Conservation (phyloP, 2,797 vertebrate genomes). For the Mionectes olivaceus region DNA sequence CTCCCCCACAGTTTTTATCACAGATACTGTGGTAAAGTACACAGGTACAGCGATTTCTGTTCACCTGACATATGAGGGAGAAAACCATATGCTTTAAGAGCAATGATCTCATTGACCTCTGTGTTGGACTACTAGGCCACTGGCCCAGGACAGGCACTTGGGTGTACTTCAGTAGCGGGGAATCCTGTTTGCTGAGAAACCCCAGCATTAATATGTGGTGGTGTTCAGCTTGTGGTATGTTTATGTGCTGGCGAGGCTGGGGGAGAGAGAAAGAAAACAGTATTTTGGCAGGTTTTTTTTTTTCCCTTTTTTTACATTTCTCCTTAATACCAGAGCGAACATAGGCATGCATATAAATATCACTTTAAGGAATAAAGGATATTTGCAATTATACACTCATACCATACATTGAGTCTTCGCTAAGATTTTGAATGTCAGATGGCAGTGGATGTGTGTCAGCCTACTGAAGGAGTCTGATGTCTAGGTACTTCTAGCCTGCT, state of each 20-base stretch:
- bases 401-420: neutral
- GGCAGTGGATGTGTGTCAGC: neutral
- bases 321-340: neutral
- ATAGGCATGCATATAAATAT: neutral
- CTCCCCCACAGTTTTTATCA: neutral
- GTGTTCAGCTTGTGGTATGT: neutral
- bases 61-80: accelerated
- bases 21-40: neutral
- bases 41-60: neutral
- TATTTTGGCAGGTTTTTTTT: neutral
- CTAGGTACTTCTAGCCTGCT: neutral
- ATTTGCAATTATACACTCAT: neutral
- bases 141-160: neutral
- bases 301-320: neutral
- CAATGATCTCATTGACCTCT: neutral
- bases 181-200: neutral
- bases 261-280: neutral
- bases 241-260: neutral
- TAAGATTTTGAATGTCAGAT: neutral
- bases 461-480: neutral
- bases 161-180: neutral
- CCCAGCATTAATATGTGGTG: neutral
- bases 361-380: neutral
- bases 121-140: neutral
- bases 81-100: neutral